Percentiles rank a stretch among this genome's conserved stretches.
These are phyloP conservation scores for Drosophila sordidula DNA, from an alignment of 2,888 invertebrate genomes.

Conservation along the genomic window DNA sequence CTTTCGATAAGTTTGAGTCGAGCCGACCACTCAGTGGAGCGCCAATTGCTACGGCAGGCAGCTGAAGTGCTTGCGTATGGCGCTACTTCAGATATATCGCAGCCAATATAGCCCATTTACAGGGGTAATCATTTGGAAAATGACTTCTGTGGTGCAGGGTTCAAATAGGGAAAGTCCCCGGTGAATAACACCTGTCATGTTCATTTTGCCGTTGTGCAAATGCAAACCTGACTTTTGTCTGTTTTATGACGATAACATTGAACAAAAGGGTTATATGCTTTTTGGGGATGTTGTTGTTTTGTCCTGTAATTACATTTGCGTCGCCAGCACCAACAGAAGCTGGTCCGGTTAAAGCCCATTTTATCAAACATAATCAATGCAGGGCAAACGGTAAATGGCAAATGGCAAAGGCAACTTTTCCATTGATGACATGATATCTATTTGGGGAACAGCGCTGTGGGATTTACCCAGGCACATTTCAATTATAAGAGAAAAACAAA, in stretches of 20 bases:
- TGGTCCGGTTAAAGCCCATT: constrained; percentile 40
- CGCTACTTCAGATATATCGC: constrained; percentile 36
- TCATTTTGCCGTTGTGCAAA: background rate
- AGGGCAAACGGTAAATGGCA: constrained; percentile 28
- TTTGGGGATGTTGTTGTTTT: background rate
- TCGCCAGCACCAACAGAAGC: background rate
- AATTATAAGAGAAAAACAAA: constrained; percentile 64
- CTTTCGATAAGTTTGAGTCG: constrained; percentile 47
- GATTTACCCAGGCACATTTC: constrained; percentile 65
- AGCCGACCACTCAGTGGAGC: constrained; percentile 6
- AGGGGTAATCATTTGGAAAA: constrained; percentile 41
- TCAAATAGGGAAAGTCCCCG: constrained; percentile 11
- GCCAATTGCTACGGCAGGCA: constrained; percentile 3
- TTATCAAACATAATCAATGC: constrained; percentile 59
- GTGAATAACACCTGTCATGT: constrained; percentile 46
- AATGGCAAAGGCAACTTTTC: constrained; percentile 33
- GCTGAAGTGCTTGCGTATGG: constrained; percentile 49
- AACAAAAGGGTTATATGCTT: constrained; percentile 40
- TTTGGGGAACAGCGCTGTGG: constrained; percentile 48
- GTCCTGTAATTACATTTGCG: constrained; percentile 50
- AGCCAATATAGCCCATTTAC: constrained; percentile 15
- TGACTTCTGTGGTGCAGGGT: constrained; percentile 19
- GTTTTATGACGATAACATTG: constrained; percentile 35
- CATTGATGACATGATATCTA: constrained; percentile 70
- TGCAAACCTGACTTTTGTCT: constrained; percentile 2